phyloP scores from a whole-genome alignment of 1,140 invertebrate genomes.

The Plutomurus gul region DNA sequence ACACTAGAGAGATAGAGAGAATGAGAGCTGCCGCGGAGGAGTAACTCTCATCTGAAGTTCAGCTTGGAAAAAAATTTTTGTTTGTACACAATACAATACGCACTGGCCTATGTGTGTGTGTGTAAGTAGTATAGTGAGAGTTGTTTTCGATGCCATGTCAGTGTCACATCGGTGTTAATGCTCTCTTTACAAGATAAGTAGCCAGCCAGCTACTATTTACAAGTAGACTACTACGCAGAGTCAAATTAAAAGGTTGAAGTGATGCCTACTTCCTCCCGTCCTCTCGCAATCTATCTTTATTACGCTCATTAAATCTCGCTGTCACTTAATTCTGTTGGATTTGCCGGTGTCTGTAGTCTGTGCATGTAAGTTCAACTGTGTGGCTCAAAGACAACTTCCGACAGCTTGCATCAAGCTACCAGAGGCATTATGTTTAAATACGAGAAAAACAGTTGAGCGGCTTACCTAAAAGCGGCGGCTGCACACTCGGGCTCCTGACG shows the following conservation, averaged over 20 bases:
- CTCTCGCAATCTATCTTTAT: not conserved
- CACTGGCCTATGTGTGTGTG: no score
- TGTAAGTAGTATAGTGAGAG: no score
- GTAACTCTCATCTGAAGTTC: no score
- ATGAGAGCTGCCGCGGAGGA: no score
- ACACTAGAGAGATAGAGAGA: no score
- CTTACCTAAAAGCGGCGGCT: slow-evolving; percentile 69
- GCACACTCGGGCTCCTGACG: slow-evolving; percentile 87
- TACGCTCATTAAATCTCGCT: not conserved
- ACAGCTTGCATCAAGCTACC: not conserved
- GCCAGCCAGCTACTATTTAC: not conserved
- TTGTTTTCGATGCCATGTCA: no score
- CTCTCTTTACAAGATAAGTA: not conserved
- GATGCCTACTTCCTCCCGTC: not conserved
- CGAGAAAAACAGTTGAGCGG: not conserved
- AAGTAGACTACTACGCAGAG: no score
- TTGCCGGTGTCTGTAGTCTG: not conserved
- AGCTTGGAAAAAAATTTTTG: no score
- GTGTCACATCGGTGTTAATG: no score
- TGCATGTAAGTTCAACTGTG: no score
- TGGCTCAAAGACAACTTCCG: not conserved
- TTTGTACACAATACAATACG: no score
- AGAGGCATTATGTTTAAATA: not conserved
- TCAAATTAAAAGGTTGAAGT: not conserved
- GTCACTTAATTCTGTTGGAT: not conserved